Conservation (phyloP, 2,113 vertebrate species). For the Geothlypis trichas region DNA sequence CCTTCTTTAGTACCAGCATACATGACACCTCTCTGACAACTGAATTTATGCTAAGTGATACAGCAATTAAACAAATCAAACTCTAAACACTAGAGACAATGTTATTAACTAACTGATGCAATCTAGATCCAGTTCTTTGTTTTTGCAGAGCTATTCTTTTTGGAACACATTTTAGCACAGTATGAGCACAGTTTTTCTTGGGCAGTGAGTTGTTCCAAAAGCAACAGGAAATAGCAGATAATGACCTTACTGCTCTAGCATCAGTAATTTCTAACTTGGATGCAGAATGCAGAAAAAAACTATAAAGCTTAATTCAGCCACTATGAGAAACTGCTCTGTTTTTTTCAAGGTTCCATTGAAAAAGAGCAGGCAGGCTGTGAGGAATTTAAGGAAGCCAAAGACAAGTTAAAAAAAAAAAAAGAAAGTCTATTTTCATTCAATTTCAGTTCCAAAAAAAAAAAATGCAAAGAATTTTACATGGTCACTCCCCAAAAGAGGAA, state of each 20-base stretch:
- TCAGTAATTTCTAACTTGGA: conserved; percentile 25
- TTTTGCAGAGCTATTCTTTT: conserved; percentile 26
- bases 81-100: neutral
- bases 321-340: neutral
- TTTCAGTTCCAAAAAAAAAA: neutral
- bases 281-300: neutral
- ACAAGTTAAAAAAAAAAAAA: neutral
- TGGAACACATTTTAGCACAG: conserved; percentile 36
- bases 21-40: neutral
- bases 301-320: neutral
- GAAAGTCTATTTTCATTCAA: neutral
- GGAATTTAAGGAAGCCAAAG: neutral
- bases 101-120: neutral
- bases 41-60: neutral
- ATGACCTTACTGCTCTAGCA: conserved; percentile 45
- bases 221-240: conserved; percentile 72
- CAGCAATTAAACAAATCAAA: neutral
- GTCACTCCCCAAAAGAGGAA: neutral
- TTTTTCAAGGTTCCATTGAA: neutral
- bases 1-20: neutral
- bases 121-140: neutral
- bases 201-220: conserved; percentile 44
- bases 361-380: neutral
- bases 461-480: neutral
- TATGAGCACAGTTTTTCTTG: conserved; percentile 25